phyloP scores from a whole-genome alignment of 2,113 vertebrate genomes.

The Motacilla tschutschensis region DNA sequence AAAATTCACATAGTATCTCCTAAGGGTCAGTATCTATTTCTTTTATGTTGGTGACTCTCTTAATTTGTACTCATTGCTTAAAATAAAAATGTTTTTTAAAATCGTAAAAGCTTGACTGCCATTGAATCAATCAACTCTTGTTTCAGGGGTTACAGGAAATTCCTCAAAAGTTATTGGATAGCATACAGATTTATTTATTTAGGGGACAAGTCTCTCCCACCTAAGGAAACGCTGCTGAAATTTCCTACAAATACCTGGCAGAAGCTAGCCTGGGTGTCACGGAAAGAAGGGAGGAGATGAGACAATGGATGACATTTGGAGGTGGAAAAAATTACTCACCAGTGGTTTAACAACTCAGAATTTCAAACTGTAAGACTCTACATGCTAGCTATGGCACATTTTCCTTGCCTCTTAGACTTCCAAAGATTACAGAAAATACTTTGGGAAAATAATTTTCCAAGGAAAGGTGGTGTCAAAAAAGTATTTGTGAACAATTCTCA shows the following conservation, averaged over 20 bases:
- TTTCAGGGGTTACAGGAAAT: not conserved
- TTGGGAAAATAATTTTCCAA: not conserved
- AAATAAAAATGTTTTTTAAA: not conserved
- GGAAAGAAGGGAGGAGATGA: not conserved
- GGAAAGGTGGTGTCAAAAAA: not conserved
- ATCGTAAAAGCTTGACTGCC: not conserved
- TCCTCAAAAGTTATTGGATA: not conserved
- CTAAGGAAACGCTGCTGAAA: not conserved
- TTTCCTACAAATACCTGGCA: not conserved
- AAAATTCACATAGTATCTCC: not conserved
- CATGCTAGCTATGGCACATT: not conserved
- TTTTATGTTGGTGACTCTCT: not conserved
- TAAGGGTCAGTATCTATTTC: not conserved
- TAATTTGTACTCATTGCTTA: not conserved
- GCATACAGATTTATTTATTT: not conserved
- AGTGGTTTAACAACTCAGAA: not conserved
- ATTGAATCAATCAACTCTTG: not conserved
- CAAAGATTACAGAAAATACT: not conserved
- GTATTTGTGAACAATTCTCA: not conserved
- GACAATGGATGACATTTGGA: not conserved
- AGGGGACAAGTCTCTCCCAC: not conserved
- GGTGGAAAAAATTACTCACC: not conserved
- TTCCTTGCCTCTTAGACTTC: not conserved
- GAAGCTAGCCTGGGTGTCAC: not conserved
- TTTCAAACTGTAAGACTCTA: not conserved